Evolutionary conservation across 2,113 vertebrate genomes (phyloP), one percentile per base, ranked within the genome.

Genomic region (Sapajus apella): DNA sequence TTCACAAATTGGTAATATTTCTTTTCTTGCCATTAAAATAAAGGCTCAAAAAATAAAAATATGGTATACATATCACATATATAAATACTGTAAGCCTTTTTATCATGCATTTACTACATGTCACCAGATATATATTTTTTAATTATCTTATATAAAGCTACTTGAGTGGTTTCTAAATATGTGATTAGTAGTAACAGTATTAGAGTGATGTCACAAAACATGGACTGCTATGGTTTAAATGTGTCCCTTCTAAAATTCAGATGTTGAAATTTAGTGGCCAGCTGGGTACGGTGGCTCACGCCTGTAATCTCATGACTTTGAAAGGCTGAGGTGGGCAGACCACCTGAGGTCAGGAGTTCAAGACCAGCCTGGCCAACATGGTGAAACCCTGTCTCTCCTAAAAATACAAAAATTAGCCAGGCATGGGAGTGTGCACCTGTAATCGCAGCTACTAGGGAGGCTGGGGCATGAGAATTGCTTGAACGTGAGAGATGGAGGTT

Each of bases 1-100:
- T 91, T 47, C 6, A 56, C 75, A 95, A 81, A 91, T 56, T 1
- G 0, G 0, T 40, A 64, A 3, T 18, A 37, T 80, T 85, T 85
- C 0, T 93, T 96, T 95, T 91, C 10, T 97, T 85, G 18, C 8
- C 21, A 64, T 66, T 90, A 91, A 20, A 4, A 88, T 75, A 93
- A 86, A 87, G 11, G 7, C 27, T 30, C 56, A 90, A 23, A 77
- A 56, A 91, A 58, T 4, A 1, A 86, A 91, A 91, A 58, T 68
- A 56, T 6, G 14, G 35, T 43, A 50, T 61, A 6, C 1, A 1
- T 43, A 3, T 56, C 23, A 32, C 5, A 50, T 3, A 30, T 9
- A 87, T 9, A 70, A 21, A 30, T 32, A 23, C 4, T 93, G 1
- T 13, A 70, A 43, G n/a, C 6, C 18, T 86, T 92, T 92, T 72